Evolutionary conservation across 2,797 vertebrate species (phyloP), one percentile per base, ranked within the genome.

Genomic region (Periophthalmus magnuspinnatus): DNA sequence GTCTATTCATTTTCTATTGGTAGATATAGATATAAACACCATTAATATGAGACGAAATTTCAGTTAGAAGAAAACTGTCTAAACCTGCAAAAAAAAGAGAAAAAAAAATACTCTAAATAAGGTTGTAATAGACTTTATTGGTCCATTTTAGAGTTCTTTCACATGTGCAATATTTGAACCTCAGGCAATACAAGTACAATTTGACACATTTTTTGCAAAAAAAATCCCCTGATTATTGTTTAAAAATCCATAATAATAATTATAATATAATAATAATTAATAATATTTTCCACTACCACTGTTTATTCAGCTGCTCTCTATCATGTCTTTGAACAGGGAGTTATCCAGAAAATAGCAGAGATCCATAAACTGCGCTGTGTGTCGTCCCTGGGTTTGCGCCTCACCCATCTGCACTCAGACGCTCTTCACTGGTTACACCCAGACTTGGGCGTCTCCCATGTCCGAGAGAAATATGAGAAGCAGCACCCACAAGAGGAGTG

Each of bases 321-420:
- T 55, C 21, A 55, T 55, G 52, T 55, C 52, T 55, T 55, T 55
- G 52, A 55, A 55, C 79, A 99, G 98, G 96, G 97, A 67, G 96
- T 99, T 81, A 98, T 99, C 85, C 98, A 99, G 93, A 98, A 98
- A 93, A 99, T 99, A 32, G 95, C 98, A 84, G 98, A 98, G 90
- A 93, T 95, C 82, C 95, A 99, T 80, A 98, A 97, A 88, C 92
- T 99, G 76, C 96, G 96, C 87, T 96, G 96, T 0, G 95, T 97
- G 80, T 95, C 96, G 67, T 97, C 96, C 81, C 95, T 97, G 50
- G 97, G 98, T 59, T 94, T 99, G 63, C 95, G 97, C 65, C 95
- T 99, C 77, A 96, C 95, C 59, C 98, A 98, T 83, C 93, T 98
- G 84, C 95, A 93, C 85, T 97, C 97, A 3, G 97, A 97, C 72